Base-by-base conservation (phyloP, 2,113 vertebrate genomes). In the Thryonomys swinderianus region DNA sequence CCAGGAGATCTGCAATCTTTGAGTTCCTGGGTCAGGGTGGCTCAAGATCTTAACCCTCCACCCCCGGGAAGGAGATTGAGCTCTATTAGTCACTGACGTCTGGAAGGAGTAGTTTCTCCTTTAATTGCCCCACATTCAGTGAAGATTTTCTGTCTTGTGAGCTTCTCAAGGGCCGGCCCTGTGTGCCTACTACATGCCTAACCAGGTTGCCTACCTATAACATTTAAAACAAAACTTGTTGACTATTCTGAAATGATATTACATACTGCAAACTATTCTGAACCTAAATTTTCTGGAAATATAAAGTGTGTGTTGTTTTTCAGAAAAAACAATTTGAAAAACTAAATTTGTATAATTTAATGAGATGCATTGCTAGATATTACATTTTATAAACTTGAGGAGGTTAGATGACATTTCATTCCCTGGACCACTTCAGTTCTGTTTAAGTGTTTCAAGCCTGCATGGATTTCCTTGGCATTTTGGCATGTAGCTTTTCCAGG, bases 271-370 rank as follows among this genome's bases (percentile, higher is more conserved):
- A 48, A 37, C 45, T 48, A 96, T 96, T 74, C 86, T 86, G 73
- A 82, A 95, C 83, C 82, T 86, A 61, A 9, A 34, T 97, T 94
- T 92, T 96, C 85, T 97, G 93, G 81, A 97, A 97, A 90, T 85
- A 67, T 69, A 90, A 92, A 88, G 17, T 45, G 16, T 73, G 25
- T 89, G 14, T 94, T 97, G 84, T 97, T 98, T 51, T 97, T 97
- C 87, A 95, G 96, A 97, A 96, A 97, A 96, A 96, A 74, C 81
- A 89, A 78, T 55, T 97, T 90, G 59, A 59, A 96, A 96, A 97
- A 90, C 53, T 18, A 69, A 62, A 51, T 81, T 95, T 88, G 48
- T 40, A 78, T 61, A 61, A 73, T 45, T 95, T 96, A 94, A 96
- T 92, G 94, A 96, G 78, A 67, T 88, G 4, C 11, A 90, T 9